Percentiles rank a stretch among this genome's conserved stretches.
Evolutionary conservation across 2,888 invertebrate species (phyloP).

Genomic region (Diarsia brunnea): DNA sequence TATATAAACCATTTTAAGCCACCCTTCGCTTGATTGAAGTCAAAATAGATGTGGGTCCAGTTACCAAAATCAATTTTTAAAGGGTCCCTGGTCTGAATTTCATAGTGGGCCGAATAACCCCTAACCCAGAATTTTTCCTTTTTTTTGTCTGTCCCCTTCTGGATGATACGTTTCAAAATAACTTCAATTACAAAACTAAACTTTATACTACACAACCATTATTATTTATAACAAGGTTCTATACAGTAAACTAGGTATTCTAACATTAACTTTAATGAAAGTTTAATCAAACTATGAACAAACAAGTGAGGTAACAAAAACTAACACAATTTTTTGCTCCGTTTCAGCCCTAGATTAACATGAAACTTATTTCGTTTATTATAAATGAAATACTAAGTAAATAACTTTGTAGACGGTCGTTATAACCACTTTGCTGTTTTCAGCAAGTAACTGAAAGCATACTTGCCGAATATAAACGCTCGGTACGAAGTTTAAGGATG

Average conservation of each 20-base stretch:
- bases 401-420: slow-evolving; percentile 68
- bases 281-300: slow-evolving; percentile 42
- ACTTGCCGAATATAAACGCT: slow-evolving; percentile 79
- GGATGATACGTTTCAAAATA: no score
- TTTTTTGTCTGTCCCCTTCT: no score
- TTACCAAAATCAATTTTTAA: no score
- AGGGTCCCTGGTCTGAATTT: no score
- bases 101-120: no score
- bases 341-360: slow-evolving; percentile 34
- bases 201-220: neutral
- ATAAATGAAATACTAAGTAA: slow-evolving; percentile 65
- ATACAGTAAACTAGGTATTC: neutral
- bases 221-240: neutral
- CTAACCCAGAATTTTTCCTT: no score
- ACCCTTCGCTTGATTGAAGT: no score
- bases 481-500: slow-evolving; percentile 56
- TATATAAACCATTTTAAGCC: no score
- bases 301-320: slow-evolving; percentile 32
- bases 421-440: slow-evolving; percentile 68
- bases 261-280: neutral
- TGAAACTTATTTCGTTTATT: slow-evolving; percentile 60
- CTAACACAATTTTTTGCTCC: slow-evolving; percentile 43
- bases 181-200: neutral
- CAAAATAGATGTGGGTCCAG: no score
- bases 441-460: slow-evolving; percentile 76